Percentiles rank a stretch among this genome's conserved stretches.
Evolutionary conservation across 2,113 vertebrate species (phyloP).

Genomic region (Spizaetus ornatus): DNA sequence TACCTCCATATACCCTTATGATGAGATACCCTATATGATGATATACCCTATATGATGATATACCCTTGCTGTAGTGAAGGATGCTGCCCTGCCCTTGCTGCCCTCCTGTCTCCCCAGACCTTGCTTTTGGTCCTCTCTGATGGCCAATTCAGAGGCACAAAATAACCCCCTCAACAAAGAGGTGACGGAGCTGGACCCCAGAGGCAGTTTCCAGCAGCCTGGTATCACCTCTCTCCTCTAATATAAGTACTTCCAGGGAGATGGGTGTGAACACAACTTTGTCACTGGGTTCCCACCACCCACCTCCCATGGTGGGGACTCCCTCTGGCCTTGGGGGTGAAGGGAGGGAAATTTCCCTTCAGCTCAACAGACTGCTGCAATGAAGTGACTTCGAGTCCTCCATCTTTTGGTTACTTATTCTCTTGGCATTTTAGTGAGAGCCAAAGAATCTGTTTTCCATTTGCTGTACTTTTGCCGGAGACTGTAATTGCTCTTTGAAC

Average conservation of each 20-base stretch:
- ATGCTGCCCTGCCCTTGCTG: neutral
- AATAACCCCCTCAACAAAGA: neutral
- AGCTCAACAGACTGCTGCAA: neutral
- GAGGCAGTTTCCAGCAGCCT: neutral
- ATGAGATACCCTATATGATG: neutral
- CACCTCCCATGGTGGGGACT: neutral
- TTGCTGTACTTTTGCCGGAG: constrained; percentile 74
- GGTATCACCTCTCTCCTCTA: neutral
- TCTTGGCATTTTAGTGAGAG: constrained; percentile 43
- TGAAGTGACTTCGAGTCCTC: constrained; percentile 20
- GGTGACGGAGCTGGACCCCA: neutral
- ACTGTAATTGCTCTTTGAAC: constrained; percentile 76
- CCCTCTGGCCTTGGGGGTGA: neutral
- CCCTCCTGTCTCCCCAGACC: neutral
- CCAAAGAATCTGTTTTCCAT: constrained; percentile 75
- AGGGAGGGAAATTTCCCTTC: neutral
- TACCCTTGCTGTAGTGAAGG: neutral
- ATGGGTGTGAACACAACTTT: neutral
- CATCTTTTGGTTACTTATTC: constrained; percentile 57
- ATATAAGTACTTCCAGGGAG: neutral
- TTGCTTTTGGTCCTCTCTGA: neutral
- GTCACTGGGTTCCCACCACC: neutral
- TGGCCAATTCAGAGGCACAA: neutral
- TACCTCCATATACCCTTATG: neutral
- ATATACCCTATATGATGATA: neutral